These are phyloP conservation scores for Amphiprion ocellaris DNA, from an alignment of 2,113 vertebrate species.

Conservation along the genomic window DNA sequence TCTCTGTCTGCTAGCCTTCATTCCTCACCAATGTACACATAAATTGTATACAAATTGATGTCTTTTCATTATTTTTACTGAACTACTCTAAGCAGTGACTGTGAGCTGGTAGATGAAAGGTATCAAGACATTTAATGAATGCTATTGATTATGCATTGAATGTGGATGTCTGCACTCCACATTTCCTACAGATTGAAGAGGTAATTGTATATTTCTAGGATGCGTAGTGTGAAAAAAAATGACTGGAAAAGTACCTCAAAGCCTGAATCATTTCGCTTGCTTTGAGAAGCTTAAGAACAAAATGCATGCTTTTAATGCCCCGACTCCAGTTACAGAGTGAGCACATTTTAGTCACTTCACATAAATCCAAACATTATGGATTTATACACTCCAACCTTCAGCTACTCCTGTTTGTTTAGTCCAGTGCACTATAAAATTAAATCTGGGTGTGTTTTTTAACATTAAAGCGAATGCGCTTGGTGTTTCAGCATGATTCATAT, in stretches of 20 bases:
- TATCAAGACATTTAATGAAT: too few species aligned
- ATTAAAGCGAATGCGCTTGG: too few species aligned
- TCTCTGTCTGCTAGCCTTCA: slow-evolving; percentile 57
- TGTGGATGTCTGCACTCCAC: too few species aligned
- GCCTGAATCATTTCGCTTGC: too few species aligned
- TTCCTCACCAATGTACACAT: slow-evolving; percentile 55
- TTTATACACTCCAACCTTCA: neutral
- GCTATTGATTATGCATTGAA: too few species aligned
- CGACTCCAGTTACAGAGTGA: slow-evolving; percentile 32
- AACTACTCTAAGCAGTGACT: slow-evolving; percentile 63
- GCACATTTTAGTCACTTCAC: slow-evolving; percentile 62
- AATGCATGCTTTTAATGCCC: slow-evolving; percentile 74
- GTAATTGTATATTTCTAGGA: too few species aligned
- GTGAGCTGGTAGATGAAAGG: neutral
- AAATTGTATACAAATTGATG: slow-evolving; percentile 55
- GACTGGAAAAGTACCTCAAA: too few species aligned
- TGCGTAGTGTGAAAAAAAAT: too few species aligned
- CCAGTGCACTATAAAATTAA: neutral
- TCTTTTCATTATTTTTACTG: slow-evolving; percentile 54
- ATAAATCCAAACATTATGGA: slow-evolving; percentile 55
- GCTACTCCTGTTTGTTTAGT: neutral
- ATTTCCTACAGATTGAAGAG: too few species aligned
- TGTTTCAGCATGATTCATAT: neutral
- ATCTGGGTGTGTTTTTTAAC: too few species aligned
- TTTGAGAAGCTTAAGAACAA: slow-evolving; percentile 57